Base-by-base conservation (phyloP, 1,140 invertebrate species). In the Harpegnathos saltator region DNA sequence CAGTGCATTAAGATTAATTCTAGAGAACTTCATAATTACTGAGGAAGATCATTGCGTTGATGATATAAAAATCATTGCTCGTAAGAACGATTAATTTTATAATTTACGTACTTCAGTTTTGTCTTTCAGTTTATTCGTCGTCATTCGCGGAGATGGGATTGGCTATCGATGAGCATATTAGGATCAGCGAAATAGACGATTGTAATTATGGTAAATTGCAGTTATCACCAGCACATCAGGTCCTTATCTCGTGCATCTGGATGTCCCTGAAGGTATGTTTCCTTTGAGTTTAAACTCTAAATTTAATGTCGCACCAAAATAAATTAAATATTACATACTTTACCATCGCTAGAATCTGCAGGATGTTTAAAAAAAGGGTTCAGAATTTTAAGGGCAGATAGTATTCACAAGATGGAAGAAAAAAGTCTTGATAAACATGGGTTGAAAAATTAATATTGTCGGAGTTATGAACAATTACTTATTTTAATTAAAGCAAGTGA, bases 211-310 rank as follows among this genome's bases (percentile, higher is more conserved):
- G 94, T 48, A 91, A 92, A 4, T 87, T 94, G n/a, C 87, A 90
- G 44, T 90, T 97, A 82, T 95, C 95, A 73, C 94, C 95, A 74
- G 94, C 97, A 80, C 95, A 97, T 94, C 95, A 97, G 93, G 89
- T 96, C 84, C 95, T 98, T 86, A 90, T 97, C 17, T 96, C 96
- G 84, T 96, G 96, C 92, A 96, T 97, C 87, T 98, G 97, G 97
- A 94, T 97, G 84, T 97, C 96, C 86, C 94, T 97, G 19, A 97
- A 97, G 95, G 97, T 97, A 93, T 82, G 54, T 61, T 12, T 38
- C 2, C 15, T n/a, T n/a, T n/a, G n/a, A n/a, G 0, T 26, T 71
- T 19, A 24, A 17, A 4, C 5, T 33, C 17, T 24, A 29, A 14
- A 54, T 75, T 81, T 66, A 48, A 56, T 22, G 29, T 72, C 12